Evolutionary conservation across 2,888 invertebrate genomes (phyloP), one percentile per base, ranked within the genome.

Genomic region (Epirrhoe tristata): DNA sequence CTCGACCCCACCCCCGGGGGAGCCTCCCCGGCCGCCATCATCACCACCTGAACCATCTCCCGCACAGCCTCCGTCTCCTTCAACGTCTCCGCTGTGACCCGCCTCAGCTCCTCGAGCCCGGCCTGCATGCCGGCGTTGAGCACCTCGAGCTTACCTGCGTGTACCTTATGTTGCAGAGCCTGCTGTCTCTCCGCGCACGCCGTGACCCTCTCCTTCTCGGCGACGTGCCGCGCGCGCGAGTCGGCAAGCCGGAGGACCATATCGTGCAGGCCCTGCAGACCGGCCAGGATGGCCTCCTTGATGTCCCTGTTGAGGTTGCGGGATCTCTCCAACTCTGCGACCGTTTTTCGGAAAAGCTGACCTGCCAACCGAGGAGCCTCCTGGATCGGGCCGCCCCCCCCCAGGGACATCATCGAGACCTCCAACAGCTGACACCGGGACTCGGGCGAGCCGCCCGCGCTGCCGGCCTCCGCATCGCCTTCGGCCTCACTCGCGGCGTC

Each of bases 271-370:
- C 55, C 43, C 5, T 39, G 14, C 8, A 55, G 12, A 1, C 55
- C 39, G 24, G 39, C 17, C 16, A 55, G 55, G 39, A 55, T 39
- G 16, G 55, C 14, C 39, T 55, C 55, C 39, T 39, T 55, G 8
- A 55, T 39, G 39, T 55, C 50, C 17, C 17, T 1, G 2, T 17
- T 50, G 1, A 50, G 10, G 2, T 50, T 50, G 0, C 8, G 4
- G 8, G 50, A 50, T 7, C 7, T 50, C 0, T 50, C 50, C 7
- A 50, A 2, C 24, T 50, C 50, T 0, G 4, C 8, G 1, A 50
- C 8, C 0, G 50, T 24, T 1, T 14, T 50, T 6, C 6, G 50
- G 3, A 50, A 17, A 0, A 50, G 50, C 7, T 17, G 17, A 10
- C 16, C 16, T 0, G 50, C 50, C 17, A 50, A 8, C 6, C 50